phyloP scores from a whole-genome alignment of 2,797 vertebrate genomes.

The Selene dorsalis region DNA sequence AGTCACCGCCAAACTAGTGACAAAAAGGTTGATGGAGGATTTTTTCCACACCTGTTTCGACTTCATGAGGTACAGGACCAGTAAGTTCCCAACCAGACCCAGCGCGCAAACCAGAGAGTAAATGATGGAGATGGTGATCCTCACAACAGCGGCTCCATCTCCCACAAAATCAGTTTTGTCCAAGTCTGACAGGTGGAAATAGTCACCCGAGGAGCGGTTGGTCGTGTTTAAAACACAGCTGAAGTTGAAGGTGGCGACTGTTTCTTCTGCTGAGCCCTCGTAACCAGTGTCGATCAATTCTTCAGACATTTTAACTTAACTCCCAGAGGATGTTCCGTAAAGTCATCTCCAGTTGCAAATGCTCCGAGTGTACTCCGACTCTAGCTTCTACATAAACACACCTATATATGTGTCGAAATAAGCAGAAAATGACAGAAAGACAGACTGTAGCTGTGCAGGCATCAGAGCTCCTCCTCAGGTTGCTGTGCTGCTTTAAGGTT shows the following conservation, averaged over 20 bases:
- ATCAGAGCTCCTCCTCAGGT: constrained; percentile 15
- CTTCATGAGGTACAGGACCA: constrained; percentile 95
- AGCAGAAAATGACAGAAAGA: neutral
- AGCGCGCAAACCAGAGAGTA: constrained; percentile 94
- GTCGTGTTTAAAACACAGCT: constrained; percentile 71
- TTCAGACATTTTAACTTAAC: constrained; percentile 74
- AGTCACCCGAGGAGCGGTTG: constrained; percentile 67
- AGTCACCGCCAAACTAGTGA: constrained; percentile 92
- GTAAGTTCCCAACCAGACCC: constrained; percentile 92
- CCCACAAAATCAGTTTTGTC: constrained; percentile 62
- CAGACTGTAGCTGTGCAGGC: constrained; percentile 39
- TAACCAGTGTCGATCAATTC: constrained; percentile 45
- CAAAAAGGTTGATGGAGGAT: constrained; percentile 94
- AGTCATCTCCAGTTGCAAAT: constrained; percentile 24
- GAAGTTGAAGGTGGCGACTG: constrained; percentile 66
- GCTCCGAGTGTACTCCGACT: neutral
- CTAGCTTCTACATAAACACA: neutral
- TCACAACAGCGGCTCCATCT: constrained; percentile 84
- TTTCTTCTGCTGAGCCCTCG: constrained; percentile 60
- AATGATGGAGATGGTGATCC: constrained; percentile 89
- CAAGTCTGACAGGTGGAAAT: constrained; percentile 34
- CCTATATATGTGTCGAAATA: neutral
- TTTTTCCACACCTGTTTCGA: constrained; percentile 93
- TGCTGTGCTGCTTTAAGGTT: constrained; percentile 23
- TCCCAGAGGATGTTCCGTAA: constrained; percentile 40